Conservation (phyloP, 2,888 invertebrate genomes). For the Macrosiphum euphorbiae region DNA sequence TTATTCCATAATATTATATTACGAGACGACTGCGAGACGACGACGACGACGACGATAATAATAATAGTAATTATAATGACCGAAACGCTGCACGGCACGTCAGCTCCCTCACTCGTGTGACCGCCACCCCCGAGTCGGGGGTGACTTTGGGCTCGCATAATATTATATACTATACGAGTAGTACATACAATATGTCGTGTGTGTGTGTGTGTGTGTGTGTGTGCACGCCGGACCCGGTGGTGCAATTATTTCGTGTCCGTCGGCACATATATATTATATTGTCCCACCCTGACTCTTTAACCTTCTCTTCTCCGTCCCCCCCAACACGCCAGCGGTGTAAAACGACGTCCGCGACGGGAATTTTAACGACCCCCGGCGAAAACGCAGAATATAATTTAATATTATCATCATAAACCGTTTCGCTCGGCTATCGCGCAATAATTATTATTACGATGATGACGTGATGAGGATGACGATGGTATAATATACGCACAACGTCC, state of each 20-base stretch:
- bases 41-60: neutral
- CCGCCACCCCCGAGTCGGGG: neutral
- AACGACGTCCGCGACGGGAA: constrained; percentile 50
- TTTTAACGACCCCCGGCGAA: constrained; percentile 58
- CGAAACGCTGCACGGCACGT: neutral
- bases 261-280: neutral
- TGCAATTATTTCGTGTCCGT: constrained; percentile 47
- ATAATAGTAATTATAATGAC: constrained; percentile 41
- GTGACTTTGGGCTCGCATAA: neutral
- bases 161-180: neutral
- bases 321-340: neutral
- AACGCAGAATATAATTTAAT: neutral
- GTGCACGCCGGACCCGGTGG: neutral
- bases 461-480: neutral
- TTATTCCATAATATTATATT: neutral
- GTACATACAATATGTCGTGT: neutral
- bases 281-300: neutral
- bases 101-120: neutral
- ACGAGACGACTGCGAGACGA: neutral
- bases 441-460: neutral
- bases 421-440: neutral
- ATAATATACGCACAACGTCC: neutral
- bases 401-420: constrained; percentile 17
- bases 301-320: neutral
- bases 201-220: neutral